These are phyloP conservation scores for Nomada lathburiana DNA, from an alignment of 2,888 invertebrate species.

Conservation along the genomic window DNA sequence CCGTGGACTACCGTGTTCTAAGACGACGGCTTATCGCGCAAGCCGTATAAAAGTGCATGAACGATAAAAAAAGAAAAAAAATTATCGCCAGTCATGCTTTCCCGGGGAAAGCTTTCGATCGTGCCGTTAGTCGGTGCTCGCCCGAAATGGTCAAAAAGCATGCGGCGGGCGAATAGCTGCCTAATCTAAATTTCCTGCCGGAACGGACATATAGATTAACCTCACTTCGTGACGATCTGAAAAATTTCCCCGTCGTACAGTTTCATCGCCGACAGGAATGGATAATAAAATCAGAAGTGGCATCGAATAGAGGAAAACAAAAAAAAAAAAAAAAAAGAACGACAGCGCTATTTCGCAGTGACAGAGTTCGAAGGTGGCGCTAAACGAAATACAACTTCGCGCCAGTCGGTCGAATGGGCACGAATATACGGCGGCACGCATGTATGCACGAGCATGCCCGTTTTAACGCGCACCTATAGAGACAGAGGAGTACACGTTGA, in stretches of 20 bases:
- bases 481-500: conserved; percentile 21
- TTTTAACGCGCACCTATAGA: neutral
- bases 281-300: conserved; percentile 63
- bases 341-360: conserved; percentile 9
- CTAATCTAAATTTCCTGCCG: conserved; percentile 16
- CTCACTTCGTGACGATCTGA: neutral
- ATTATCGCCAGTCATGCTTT: conserved; percentile 30
- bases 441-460: neutral
- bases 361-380: conserved; percentile 43
- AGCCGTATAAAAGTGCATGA: conserved; percentile 28
- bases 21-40: conserved; percentile 24
- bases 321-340: neutral
- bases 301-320: neutral
- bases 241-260: conserved; percentile 29
- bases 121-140: conserved; percentile 23
- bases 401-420: conserved; percentile 24
- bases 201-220: conserved; percentile 12
- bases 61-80: conserved; percentile 10
- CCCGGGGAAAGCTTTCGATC: conserved; percentile 18
- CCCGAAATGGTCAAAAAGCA: neutral
- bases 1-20: conserved; percentile 4
- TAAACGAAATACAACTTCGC: conserved; percentile 33
- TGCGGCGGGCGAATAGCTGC: conserved; percentile 9
- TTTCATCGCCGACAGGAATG: conserved; percentile 40
- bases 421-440: neutral